These are phyloP conservation scores for Myoxocephalus aenaeus DNA, from an alignment of 2,797 vertebrate species.

Conservation along the genomic window DNA sequence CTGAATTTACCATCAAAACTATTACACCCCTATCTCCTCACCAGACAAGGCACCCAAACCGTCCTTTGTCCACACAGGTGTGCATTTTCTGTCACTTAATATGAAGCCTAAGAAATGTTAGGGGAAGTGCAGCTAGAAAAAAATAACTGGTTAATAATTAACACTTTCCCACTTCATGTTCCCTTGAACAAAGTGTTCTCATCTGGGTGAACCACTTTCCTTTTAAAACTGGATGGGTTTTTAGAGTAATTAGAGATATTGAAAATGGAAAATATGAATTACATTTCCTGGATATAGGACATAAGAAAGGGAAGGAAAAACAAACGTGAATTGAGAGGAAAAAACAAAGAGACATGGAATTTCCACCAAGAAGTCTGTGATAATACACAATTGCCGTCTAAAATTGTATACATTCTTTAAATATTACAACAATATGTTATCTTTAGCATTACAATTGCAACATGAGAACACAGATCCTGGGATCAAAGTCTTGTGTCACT, in stretches of 20 bases:
- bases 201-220: neutral
- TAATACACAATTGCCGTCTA: neutral
- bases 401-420: neutral
- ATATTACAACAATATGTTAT: neutral
- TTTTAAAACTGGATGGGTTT: neutral
- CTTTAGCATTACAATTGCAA: neutral
- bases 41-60: neutral
- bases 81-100: slow-evolving; percentile 44
- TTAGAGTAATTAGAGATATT: neutral
- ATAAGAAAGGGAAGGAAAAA: neutral
- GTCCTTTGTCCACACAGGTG: slow-evolving; percentile 36
- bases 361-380: neutral
- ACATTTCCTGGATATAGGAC: neutral
- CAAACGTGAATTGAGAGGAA: neutral
- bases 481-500: neutral
- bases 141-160: slow-evolving; percentile 61
- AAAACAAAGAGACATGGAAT: neutral
- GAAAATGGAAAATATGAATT: neutral
- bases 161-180: slow-evolving; percentile 2
- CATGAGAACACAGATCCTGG: neutral
- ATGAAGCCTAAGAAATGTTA: neutral
- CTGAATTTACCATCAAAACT: no score
- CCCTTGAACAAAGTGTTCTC: slow-evolving; percentile 2
- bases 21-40: neutral
- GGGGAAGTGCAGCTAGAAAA: slow-evolving; percentile 8